Evolutionary conservation across 1,140 invertebrate species (phyloP), one percentile per base, ranked within the genome.

Genomic region (Zaprionus africanus): DNA sequence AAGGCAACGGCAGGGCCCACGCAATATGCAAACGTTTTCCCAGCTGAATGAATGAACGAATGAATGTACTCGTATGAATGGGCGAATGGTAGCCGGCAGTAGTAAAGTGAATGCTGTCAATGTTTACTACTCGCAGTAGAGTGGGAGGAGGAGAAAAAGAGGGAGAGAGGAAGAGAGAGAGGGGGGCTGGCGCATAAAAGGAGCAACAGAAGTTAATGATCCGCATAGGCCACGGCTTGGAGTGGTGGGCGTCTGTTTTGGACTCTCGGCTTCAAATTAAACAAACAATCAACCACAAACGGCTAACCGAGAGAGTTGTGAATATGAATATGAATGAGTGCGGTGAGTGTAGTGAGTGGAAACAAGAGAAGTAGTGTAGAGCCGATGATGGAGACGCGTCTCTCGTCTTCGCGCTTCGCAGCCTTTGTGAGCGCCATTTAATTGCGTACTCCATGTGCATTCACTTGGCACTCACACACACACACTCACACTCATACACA

Each of bases 121-220:
- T 76, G 73, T 76, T 70, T 76, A 75, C 72, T 69, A 75, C 66
- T 41, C 53, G 13, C 19, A n/a, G 12, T 24, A 11, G 17, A 62
- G 26, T 19, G 2, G 24, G 11, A 61, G 19, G 22, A 26, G 12
- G 26, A 49, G 1, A 43, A 24, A 56, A 22, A 24, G 11, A 46
- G 49, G 41, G n/a, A 17, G 46, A 26, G 5, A n/a, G 49, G 34
- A 24, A 54, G 26, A 24, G 13, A 34, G 49, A 41, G 22, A 19
- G 49, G 19, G 43, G 56, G 56, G 43, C 62, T 22, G 19, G 36
- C 49, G 38, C 65, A 76, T 76, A 82, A 67, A 76, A 83, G 81
- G 81, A 82, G 73, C 77, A 46, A 43, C 53, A 61, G 17, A 78
- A 84, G 68, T 79, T 81, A 85, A 85, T 85, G 82, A 85, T 81